Evolutionary conservation across 2,113 vertebrate species (phyloP).

Genomic region (Pygoscelis adeliae): DNA sequence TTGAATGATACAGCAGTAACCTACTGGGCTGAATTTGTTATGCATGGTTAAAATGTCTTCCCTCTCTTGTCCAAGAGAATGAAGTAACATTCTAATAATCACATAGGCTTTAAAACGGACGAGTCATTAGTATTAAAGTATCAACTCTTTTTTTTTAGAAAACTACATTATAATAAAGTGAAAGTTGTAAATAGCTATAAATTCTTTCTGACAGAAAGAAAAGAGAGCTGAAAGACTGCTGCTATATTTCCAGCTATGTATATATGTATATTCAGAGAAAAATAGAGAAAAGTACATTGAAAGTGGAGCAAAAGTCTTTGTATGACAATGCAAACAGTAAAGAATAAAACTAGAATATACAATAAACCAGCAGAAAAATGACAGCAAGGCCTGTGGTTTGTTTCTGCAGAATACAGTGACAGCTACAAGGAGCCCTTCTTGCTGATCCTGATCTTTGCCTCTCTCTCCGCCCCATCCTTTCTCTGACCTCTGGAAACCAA

Average conservation of each 20-base stretch:
- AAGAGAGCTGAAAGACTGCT: background rate
- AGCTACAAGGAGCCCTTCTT: background rate
- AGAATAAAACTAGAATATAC: background rate
- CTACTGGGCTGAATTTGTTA: slow-evolving; percentile 1
- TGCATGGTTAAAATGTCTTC: background rate
- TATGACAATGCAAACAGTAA: background rate
- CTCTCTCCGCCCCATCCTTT: background rate
- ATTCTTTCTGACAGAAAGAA: background rate
- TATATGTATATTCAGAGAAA: background rate
- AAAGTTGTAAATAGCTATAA: background rate
- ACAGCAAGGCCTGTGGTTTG: background rate
- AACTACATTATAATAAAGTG: background rate
- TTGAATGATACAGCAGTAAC: background rate
- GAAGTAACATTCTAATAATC: background rate
- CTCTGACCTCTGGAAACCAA: background rate
- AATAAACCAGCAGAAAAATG: background rate
- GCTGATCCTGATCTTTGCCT: background rate
- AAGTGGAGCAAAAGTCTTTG: background rate
- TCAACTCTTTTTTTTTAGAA: background rate
- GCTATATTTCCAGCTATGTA: background rate
- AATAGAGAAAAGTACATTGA: background rate
- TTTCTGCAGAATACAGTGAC: background rate
- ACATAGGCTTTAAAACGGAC: background rate
- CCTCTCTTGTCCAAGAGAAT: background rate
- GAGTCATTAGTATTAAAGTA: background rate